Evolutionary conservation across 2,888 invertebrate genomes (phyloP).

Genomic region (Mythimna ferrago): DNA sequence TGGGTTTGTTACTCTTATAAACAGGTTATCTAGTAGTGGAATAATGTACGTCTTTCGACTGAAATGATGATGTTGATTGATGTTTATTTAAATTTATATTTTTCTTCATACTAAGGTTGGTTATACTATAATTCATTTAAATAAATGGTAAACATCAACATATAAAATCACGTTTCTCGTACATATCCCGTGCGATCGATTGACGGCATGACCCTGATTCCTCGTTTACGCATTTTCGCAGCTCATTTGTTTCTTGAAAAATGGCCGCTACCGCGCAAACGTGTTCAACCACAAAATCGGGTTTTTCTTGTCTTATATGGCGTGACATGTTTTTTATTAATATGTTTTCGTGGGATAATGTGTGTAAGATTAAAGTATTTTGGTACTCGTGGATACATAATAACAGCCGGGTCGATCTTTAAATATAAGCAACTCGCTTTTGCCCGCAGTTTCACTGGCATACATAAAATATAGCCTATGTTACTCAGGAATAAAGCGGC

Average conservation of each 20-base stretch:
- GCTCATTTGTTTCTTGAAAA: conserved; percentile 59
- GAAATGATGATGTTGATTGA: too few relatives aligned
- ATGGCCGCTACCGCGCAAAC: conserved; percentile 28
- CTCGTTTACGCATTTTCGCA: conserved; percentile 44
- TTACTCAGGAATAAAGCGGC: too few relatives aligned
- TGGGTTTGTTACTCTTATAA: too few relatives aligned
- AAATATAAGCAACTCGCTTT: neutral
- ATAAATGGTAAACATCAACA: neutral
- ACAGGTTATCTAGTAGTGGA: too few relatives aligned
- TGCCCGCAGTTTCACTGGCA: too few relatives aligned
- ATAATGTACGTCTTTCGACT: too few relatives aligned
- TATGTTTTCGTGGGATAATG: conserved; percentile 31
- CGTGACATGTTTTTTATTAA: conserved; percentile 49
- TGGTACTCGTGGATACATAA: neutral
- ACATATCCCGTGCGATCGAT: conserved; percentile 16
- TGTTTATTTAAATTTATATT: too few relatives aligned
- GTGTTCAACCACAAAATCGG: conserved; percentile 47
- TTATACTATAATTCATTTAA: neutral
- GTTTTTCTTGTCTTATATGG: conserved; percentile 30
- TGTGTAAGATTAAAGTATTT: neutral
- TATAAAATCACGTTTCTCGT: neutral
- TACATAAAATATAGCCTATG: too few relatives aligned
- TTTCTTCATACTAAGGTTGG: too few relatives aligned
- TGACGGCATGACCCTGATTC: conserved; percentile 10
- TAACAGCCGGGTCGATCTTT: neutral